Evolutionary conservation across 2,113 vertebrate genomes (phyloP).

Genomic region (Mesembrinibis cayennensis): DNA sequence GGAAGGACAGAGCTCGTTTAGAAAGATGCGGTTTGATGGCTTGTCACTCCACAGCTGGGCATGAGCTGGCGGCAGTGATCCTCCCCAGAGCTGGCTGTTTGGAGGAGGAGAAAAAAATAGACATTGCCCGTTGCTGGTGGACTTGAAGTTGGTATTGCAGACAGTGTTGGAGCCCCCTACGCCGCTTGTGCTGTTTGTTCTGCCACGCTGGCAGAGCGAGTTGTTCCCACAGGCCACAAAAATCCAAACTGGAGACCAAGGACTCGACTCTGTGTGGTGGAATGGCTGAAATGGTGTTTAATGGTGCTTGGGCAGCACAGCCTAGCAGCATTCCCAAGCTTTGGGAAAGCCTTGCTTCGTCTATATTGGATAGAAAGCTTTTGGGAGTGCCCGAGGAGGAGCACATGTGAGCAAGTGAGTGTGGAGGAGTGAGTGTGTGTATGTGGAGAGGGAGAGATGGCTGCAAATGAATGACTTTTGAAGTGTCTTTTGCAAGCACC

Average conservation of each 20-base stretch:
- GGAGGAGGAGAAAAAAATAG: not conserved
- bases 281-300: not conserved
- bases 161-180: fast-evolving
- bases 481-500: not conserved
- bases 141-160: not conserved
- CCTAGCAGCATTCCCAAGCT: not conserved
- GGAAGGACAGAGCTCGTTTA: not conserved
- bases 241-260: not conserved
- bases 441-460: not conserved
- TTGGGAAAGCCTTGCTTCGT: not conserved
- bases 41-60: fast-evolving
- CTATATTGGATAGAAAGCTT: not conserved
- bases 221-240: not conserved
- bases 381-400: not conserved
- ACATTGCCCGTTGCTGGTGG: not conserved
- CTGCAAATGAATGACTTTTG: not conserved
- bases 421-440: not conserved
- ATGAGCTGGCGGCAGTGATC: not conserved
- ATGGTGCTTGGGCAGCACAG: not conserved
- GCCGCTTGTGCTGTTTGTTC: not conserved
- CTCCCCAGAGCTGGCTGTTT: not conserved
- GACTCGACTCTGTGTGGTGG: not conserved
- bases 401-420: not conserved
- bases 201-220: not conserved
- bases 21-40: not conserved